These are phyloP conservation scores for Heliconius sara DNA, from an alignment of 2,888 invertebrate species.

Conservation along the genomic window DNA sequence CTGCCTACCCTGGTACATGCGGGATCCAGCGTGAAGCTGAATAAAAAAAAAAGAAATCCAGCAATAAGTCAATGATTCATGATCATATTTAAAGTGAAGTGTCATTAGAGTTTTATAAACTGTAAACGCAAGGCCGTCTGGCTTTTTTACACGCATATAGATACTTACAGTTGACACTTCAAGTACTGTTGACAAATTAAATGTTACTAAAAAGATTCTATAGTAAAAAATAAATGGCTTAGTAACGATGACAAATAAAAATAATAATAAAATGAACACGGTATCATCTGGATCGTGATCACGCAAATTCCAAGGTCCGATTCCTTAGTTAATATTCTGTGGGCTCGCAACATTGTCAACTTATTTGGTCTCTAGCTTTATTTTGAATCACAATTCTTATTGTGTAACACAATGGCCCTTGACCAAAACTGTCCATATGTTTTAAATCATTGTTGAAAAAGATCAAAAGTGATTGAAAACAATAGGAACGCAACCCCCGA, in stretches of 20 bases:
- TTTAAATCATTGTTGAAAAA: not conserved
- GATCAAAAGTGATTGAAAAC: constrained; percentile 2
- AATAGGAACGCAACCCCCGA: not conserved
- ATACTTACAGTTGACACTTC: not conserved
- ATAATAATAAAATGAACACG: constrained; percentile 36
- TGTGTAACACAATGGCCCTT: constrained; percentile 67
- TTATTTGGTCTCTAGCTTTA: constrained; percentile 70
- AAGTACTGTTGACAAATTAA: not conserved
- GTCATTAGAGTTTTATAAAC: not conserved
- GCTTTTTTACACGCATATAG: not conserved
- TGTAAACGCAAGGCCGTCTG: constrained; percentile 4
- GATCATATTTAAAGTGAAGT: not conserved
- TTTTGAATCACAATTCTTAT: constrained; percentile 72
- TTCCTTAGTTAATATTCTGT: constrained; percentile 67
- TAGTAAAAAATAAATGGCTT: constrained; percentile 7
- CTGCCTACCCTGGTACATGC: too few species aligned
- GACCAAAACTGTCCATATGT: constrained; percentile 47
- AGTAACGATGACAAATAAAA: constrained; percentile 20
- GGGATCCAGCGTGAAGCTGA: too few species aligned
- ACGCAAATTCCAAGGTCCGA: constrained; percentile 62
- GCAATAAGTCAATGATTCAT: not conserved
- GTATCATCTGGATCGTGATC: constrained; percentile 62
- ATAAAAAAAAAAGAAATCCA: not conserved
- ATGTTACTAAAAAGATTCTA: not conserved
- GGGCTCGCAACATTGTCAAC: constrained; percentile 62